Conservation (phyloP, 2,113 vertebrate genomes). For the Spea multiplicata region DNA sequence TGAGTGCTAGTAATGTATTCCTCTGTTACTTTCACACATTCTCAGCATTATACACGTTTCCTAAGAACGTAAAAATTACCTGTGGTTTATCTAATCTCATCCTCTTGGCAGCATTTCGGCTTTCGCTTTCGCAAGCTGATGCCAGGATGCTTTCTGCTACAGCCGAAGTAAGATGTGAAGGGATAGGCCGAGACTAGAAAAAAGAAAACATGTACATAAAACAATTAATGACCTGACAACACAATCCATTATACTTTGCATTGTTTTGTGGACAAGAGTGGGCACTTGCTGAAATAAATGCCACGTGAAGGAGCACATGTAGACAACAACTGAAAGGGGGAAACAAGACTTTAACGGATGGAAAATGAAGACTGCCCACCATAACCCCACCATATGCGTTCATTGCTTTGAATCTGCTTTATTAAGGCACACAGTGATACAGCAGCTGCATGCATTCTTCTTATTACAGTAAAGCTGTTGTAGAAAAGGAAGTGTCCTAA, state of each 20-base stretch:
- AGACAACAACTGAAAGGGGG: slow-evolving; percentile 57
- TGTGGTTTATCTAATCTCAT: slow-evolving; percentile 79
- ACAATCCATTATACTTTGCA: slow-evolving; percentile 21
- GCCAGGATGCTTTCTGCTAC: slow-evolving; percentile 84
- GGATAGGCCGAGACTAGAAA: slow-evolving; percentile 79
- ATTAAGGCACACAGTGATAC: slow-evolving; percentile 58
- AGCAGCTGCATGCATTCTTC: neutral
- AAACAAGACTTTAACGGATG: slow-evolving; percentile 69
- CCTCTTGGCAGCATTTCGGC: slow-evolving; percentile 80
- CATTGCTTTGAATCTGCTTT: slow-evolving; percentile 53
- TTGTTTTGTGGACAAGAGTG: slow-evolving; percentile 45
- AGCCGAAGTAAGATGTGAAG: slow-evolving; percentile 84
- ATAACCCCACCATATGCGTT: slow-evolving; percentile 55
- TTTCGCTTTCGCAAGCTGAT: slow-evolving; percentile 81
- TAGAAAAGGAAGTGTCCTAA: too few species aligned
- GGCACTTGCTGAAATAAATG: slow-evolving; percentile 56
- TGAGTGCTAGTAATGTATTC: too few species aligned
- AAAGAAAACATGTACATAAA: slow-evolving; percentile 52
- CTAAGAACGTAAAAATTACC: slow-evolving; percentile 61
- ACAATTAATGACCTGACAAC: slow-evolving; percentile 61
- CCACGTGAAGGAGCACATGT: slow-evolving; percentile 54
- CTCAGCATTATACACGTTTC: too few species aligned
- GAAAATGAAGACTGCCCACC: slow-evolving; percentile 67
- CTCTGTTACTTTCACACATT: too few species aligned
- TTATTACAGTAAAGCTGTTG: too few species aligned